phyloP scores from a whole-genome alignment of 2,888 invertebrate species.

The Loripinus fragilis region DNA sequence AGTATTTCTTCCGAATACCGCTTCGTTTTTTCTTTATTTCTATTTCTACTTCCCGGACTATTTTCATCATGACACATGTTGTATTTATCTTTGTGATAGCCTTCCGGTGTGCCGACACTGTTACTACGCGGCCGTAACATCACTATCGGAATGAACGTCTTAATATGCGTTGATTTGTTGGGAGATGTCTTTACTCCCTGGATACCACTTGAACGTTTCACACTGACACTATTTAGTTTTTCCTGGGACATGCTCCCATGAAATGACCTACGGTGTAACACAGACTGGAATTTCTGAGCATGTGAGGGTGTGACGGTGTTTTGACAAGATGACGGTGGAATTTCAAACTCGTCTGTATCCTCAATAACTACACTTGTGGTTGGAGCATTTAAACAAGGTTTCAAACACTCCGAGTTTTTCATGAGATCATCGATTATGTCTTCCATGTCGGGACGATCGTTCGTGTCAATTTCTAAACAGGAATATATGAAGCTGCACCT shows the following conservation, averaged over 20 bases:
- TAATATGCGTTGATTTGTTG: slow-evolving; percentile 56
- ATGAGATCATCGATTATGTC: slow-evolving; percentile 93
- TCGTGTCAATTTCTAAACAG: slow-evolving; percentile 90
- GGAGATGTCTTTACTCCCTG: slow-evolving; percentile 47
- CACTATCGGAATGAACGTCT: slow-evolving; percentile 63
- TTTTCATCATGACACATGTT: slow-evolving; percentile 36
- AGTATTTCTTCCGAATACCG: slow-evolving; percentile 65
- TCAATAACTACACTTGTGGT: slow-evolving; percentile 89
- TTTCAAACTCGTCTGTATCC: slow-evolving; percentile 86
- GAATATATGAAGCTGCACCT: slow-evolving; percentile 90
- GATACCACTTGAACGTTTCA: slow-evolving; percentile 61
- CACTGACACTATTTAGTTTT: slow-evolving; percentile 49
- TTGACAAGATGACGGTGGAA: slow-evolving; percentile 72
- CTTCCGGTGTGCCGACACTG: slow-evolving; percentile 61
- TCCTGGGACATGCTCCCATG: slow-evolving; percentile 65
- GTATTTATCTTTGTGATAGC: slow-evolving; percentile 41
- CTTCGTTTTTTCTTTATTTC: slow-evolving; percentile 58
- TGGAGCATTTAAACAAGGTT: slow-evolving; percentile 91
- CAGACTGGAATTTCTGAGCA: slow-evolving; percentile 54
- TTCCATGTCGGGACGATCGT: slow-evolving; percentile 89
- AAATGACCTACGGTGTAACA: slow-evolving; percentile 64
- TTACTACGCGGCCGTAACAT: slow-evolving; percentile 59
- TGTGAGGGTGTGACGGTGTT: slow-evolving; percentile 67
- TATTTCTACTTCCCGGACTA: slow-evolving; percentile 41
- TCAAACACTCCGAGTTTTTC: slow-evolving; percentile 89